Evolutionary conservation across 2,888 invertebrate species (phyloP), one percentile per base, ranked within the genome.

Genomic region (Ommatoiulus sabulosus): DNA sequence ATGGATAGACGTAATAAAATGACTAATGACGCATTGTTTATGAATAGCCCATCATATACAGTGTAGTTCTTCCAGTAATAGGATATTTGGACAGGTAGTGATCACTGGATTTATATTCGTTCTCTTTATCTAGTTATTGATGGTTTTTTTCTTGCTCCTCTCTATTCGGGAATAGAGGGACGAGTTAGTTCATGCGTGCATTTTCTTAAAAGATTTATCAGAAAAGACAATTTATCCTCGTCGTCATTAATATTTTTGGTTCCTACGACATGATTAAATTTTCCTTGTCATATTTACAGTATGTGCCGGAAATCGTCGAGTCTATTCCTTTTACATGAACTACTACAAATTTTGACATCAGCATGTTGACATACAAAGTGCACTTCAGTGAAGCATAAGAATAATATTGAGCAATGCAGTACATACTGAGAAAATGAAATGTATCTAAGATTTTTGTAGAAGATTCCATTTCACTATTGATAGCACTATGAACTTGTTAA

Each of bases 191-290:
- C 35, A 15, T 72, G 72, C 72, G 24, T 7, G 24, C 72, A 72
- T 80, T 80, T 72, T 35, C 35, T 35, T 3, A 35, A 80, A 80
- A 57, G 12, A 80, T 35, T 35, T 80, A 80, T 80, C 80, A 80
- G 80, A 80, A 80, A 80, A 80, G 35, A 80, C 35, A 12, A 80
- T 35, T 80, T 80, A 43, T 80, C 35, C 80, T 35, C 35, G 80
- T 80, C 80, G 35, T 80, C 35, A 80, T 80, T 80, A 80, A 80
- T 80, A 35, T 35, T 80, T 15, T 43, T 12, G 35, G 10, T 43
- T 35, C 80, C 4, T 8, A 80, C 35, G 15, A 35, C 12, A 12
- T 80, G 80, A 35, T 80, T 35, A 35, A 35, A 35, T 35, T 35
- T 80, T 80, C 80, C 12, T 80, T 12, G 35, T 80, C 24, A 12